Evolutionary conservation across 2,113 vertebrate genomes (phyloP).

Genomic region (Heteronetta atricapilla): DNA sequence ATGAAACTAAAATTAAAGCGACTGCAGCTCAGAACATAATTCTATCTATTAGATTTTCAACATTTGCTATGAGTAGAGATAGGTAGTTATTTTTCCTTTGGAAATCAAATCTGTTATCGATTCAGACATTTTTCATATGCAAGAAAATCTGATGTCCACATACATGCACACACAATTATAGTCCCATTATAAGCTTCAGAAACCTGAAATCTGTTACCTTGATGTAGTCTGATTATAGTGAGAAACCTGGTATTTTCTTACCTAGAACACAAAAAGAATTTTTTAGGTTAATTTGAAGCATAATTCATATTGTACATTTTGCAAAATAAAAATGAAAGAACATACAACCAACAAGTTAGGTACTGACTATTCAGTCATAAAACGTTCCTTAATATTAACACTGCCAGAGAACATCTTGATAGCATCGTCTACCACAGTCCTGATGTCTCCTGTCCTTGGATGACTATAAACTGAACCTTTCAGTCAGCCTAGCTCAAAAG

Average conservation of each 20-base stretch:
- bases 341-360: neutral
- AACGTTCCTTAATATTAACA: neutral
- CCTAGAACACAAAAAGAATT: slow-evolving; percentile 69
- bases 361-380: neutral
- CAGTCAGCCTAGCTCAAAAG: neutral
- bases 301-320: neutral
- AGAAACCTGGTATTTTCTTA: slow-evolving; percentile 76
- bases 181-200: neutral
- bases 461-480: neutral
- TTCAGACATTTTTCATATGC: neutral
- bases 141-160: neutral
- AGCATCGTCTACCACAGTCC: neutral
- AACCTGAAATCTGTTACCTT: slow-evolving; percentile 72
- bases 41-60: neutral
- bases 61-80: neutral
- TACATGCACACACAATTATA: neutral
- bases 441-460: neutral
- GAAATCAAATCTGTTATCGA: neutral
- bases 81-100: neutral
- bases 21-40: neutral
- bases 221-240: slow-evolving; percentile 56
- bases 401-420: neutral
- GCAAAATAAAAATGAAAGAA: neutral
- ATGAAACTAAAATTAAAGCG: neutral
- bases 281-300: neutral